Percentiles rank a stretch among this genome's conserved stretches.
Evolutionary conservation across 2,113 vertebrate species (phyloP).

Genomic region (Salvelinus alpinus): DNA sequence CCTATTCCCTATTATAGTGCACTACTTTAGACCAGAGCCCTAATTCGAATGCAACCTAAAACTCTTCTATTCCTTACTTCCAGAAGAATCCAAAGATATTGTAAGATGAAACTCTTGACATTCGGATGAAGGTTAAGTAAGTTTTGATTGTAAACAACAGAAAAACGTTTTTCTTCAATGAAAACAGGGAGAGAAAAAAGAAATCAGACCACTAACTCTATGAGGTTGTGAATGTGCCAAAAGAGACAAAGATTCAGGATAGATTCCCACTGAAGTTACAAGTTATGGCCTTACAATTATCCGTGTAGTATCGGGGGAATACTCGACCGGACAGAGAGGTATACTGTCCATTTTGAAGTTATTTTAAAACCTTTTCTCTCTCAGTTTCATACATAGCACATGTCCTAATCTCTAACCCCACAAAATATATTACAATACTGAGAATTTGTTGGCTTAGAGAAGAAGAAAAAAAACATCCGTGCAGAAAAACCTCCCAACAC

Average conservation of each 20-base stretch:
- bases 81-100: neutral
- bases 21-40: too few relatives aligned
- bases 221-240: neutral
- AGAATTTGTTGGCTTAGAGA: neutral
- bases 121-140: too few relatives aligned
- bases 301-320: neutral
- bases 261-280: too few relatives aligned
- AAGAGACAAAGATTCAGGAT: too few relatives aligned
- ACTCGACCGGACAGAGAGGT: neutral
- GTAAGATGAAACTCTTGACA: neutral
- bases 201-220: neutral
- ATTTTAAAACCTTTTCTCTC: neutral
- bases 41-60: neutral
- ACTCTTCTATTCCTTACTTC: neutral
- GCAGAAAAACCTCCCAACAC: constrained; percentile 20
- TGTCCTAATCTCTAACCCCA: neutral
- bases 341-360: neutral
- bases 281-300: too few relatives aligned
- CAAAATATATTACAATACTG: neutral
- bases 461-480: neutral
- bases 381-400: neutral
- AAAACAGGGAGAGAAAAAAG: neutral
- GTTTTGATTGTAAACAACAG: neutral
- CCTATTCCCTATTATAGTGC: too few relatives aligned
- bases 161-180: neutral